A percentile compares a stretch with the other conserved stretches of the same genome.
Conservation (phyloP, 2,113 vertebrate species). For the Alethe diademata region DNA sequence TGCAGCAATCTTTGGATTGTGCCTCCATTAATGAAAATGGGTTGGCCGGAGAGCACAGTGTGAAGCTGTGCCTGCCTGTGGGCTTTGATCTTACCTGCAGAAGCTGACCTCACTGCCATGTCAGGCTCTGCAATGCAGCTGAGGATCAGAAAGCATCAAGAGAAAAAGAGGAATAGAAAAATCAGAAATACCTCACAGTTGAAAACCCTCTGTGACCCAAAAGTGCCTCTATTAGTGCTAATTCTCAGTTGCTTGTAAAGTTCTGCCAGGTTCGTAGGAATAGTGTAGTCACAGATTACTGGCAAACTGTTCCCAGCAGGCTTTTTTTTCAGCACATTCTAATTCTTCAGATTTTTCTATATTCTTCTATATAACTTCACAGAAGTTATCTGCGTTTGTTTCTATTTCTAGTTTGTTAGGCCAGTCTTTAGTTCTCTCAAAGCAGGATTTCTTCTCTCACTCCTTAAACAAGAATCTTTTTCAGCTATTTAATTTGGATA, state of each 20-base stretch:
- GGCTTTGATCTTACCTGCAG: conserved; percentile 56
- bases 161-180: conserved; percentile 26
- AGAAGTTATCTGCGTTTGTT: not conserved
- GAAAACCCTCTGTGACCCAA: conserved; percentile 2
- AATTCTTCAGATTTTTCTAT: not conserved
- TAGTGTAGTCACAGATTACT: not conserved
- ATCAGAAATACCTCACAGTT: not conserved
- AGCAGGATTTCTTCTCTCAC: not conserved
- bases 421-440: not conserved
- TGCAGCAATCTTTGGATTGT: not conserved
- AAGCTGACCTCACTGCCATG: not conserved
- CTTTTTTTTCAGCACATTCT: not conserved
- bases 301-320: not conserved
- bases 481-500: not conserved
- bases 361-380: not conserved
- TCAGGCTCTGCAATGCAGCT: not conserved
- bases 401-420: not conserved
- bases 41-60: not conserved
- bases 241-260: not conserved
- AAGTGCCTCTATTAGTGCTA: conserved; percentile 1
- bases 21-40: conserved; percentile 7
- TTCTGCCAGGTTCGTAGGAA: not conserved
- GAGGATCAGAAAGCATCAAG: conserved; percentile 7
- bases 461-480: not conserved
- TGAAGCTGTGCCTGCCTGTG: not conserved